Conservation (phyloP, 2,797 vertebrate genomes). For the Austrolebias charrua region DNA sequence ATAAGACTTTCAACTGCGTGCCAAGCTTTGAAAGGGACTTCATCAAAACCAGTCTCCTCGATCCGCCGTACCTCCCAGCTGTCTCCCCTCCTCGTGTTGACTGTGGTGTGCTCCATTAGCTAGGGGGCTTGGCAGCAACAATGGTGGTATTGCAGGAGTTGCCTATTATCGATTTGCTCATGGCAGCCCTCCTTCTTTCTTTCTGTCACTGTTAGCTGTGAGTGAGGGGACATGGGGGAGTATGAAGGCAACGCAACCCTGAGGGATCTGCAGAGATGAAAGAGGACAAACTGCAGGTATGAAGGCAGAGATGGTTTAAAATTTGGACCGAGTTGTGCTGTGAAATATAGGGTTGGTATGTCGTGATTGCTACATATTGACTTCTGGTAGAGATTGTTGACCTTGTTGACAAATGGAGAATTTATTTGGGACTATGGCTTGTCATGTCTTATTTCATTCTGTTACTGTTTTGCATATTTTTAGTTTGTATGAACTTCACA, state of each 20-base stretch:
- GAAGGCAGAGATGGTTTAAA: no score
- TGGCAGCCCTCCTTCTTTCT: constrained; percentile 59
- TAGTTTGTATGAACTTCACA: background rate
- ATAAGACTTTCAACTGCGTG: constrained; percentile 55
- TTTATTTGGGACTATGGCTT: background rate
- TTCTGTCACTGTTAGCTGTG: constrained; percentile 43
- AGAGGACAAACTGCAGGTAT: background rate
- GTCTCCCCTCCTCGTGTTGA: constrained; percentile 36
- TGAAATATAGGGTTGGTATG: background rate
- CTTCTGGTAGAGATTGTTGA: background rate
- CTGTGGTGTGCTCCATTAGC: constrained; percentile 58
- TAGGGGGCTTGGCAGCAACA: constrained; percentile 35
- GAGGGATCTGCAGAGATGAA: background rate
- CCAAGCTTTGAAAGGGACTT: constrained; percentile 65
- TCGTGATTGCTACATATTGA: background rate
- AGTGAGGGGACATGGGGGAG: constrained; percentile 9
- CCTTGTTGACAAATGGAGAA: background rate
- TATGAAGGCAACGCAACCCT: background rate
- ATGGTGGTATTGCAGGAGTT: constrained; percentile 65
- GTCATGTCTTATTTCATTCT: background rate
- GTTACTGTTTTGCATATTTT: background rate
- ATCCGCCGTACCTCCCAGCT: constrained; percentile 2
- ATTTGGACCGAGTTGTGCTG: background rate
- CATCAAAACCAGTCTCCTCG: constrained; percentile 67
- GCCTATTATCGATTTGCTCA: constrained; percentile 68